Percentiles rank a stretch among this genome's conserved stretches.
These are phyloP conservation scores for Scytalopus superciliaris DNA, from an alignment of 2,113 vertebrate species.

Conservation along the genomic window DNA sequence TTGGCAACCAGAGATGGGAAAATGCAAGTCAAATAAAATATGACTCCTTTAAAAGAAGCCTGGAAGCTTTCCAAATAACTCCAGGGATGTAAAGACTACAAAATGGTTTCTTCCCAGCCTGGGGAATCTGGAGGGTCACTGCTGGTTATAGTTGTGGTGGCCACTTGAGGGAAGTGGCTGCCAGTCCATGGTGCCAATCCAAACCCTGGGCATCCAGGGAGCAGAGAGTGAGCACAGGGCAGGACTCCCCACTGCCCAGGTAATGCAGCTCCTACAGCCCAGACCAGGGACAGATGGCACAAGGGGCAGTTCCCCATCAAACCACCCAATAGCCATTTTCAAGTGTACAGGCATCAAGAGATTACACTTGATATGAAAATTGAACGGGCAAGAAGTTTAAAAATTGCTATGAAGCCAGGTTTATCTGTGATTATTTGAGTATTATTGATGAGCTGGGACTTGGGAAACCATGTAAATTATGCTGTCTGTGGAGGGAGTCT, in stretches of 20 bases:
- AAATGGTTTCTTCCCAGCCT: not conserved
- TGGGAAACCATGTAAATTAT: not conserved
- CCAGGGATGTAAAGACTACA: not conserved
- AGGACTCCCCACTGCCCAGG: not conserved
- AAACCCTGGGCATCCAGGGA: not conserved
- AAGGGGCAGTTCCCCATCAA: not conserved
- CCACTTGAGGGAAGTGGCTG: not conserved
- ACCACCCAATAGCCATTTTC: accelerated
- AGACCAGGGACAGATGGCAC: not conserved
- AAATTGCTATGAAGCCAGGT: not conserved
- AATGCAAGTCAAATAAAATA: not conserved
- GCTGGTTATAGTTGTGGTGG: not conserved
- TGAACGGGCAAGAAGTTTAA: not conserved
- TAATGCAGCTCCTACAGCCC: not conserved
- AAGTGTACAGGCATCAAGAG: not conserved
- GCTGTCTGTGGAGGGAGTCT: not conserved
- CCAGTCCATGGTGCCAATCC: not conserved
- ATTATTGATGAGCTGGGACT: not conserved
- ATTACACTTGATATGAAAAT: not conserved
- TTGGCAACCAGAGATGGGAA: not conserved
- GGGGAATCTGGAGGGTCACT: not conserved
- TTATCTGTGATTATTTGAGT: not conserved
- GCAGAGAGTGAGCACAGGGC: not conserved
- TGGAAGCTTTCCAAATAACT: slow-evolving; percentile 3
- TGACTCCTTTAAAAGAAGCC: not conserved